phyloP scores from a whole-genome alignment of 64 coral and sea anemone species.

The Stylophora pistillata region DNA sequence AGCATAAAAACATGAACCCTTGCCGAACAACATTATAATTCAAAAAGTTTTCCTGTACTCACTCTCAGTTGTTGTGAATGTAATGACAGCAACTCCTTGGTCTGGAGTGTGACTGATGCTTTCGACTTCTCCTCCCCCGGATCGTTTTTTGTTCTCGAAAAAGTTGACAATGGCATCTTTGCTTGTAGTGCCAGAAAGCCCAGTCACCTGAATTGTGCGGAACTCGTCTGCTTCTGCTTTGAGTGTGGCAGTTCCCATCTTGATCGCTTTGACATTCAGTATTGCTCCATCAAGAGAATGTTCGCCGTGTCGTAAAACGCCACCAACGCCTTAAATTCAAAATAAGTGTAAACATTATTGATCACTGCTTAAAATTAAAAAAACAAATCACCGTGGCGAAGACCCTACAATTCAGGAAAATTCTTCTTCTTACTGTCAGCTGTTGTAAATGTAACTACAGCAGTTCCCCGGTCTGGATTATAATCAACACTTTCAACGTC shows the following conservation, averaged over 20 bases:
- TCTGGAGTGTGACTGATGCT: background rate
- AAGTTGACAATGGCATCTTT: constrained; percentile 14
- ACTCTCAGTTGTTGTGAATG: background rate
- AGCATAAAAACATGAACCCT: background rate
- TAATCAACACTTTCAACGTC: constrained; percentile 3
- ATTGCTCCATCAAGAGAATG: constrained; percentile 2
- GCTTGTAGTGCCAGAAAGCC: background rate
- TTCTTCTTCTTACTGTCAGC: constrained; percentile 28
- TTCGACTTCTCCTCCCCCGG: constrained; percentile 34
- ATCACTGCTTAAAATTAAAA: too few relatives aligned
- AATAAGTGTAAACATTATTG: too few relatives aligned
- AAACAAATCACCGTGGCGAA: background rate
- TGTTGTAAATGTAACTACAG: background rate
- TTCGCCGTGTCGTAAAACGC: too few relatives aligned
- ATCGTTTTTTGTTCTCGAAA: constrained; percentile 26
- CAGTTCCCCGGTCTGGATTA: background rate
- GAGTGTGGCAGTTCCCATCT: background rate
- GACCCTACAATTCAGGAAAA: background rate
- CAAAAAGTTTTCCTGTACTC: too few relatives aligned
- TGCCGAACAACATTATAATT: background rate
- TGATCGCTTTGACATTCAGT: background rate
- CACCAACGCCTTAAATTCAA: too few relatives aligned
- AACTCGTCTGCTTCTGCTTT: background rate
- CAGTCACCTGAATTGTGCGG: background rate
- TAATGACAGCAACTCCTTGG: constrained; percentile 1